Base-by-base conservation (phyloP, 2,888 invertebrate species). In the Dynastes tityus region DNA sequence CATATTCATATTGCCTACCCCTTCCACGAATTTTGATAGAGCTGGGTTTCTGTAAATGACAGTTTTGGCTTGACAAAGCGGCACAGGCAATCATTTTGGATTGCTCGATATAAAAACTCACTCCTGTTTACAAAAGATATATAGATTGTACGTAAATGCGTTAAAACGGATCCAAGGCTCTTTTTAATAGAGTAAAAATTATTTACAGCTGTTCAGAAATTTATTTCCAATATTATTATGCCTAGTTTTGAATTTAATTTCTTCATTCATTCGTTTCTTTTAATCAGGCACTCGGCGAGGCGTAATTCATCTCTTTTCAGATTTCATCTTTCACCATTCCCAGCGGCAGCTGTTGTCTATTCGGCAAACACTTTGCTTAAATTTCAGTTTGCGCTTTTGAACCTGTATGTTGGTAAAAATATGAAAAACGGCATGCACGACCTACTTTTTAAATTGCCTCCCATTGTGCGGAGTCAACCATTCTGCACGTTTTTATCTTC, bases 361-460 rank as follows among this genome's bases (percentile, higher is more conserved):
- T 29, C 29, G 68, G 27, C 68, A 32, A 32, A 29, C 8, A 32
- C 51, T 32, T 68, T 27, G 27, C n/a, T 51, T 49, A 61, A 58
- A 51, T 73, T 73, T 40, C 58, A 73, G 58, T 73, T 73, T 37
- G 16, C 58, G 11, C 58, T 37, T 22, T 16, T 32, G 16, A 32
- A 55, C 55, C 27, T 61, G 58, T 40, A 40, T n/a, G 40, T 58
- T n/a, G 37, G 37, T 22, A 32, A 67, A 49, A 65, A 64, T 63
- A 76, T 65, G 76, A 76, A 76, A 51, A 64, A 37, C 53, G 61
- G 65, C 67, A 76, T 76, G 76, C 76, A 65, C 65, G 78, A 76
- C 76, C 78, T 70, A 78, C 61, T 76, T 78, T 78, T 76, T 76
- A 78, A 76, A 78, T 78, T 78, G 51, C 76, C 51, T 78, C 61